Conservation (phyloP, 2,888 invertebrate genomes). For the Erebia ligea region DNA sequence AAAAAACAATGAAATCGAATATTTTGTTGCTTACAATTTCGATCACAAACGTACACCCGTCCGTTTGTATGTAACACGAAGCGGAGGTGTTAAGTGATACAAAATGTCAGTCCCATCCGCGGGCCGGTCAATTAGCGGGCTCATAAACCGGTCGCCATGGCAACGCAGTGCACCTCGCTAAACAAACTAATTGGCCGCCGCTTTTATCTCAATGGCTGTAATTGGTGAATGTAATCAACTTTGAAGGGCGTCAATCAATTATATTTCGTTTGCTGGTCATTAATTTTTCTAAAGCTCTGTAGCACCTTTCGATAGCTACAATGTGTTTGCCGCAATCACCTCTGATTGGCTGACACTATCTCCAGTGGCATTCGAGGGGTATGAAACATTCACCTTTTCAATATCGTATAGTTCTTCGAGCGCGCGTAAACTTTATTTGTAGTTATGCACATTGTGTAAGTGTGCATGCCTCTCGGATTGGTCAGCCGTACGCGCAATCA, state of each 20-base stretch:
- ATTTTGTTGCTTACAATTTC: background rate
- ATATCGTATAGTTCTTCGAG: no score
- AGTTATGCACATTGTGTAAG: no score
- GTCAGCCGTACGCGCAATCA: no score
- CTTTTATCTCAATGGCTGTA: slow-evolving; percentile 37
- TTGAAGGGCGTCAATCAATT: slow-evolving; percentile 39
- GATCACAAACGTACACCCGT: background rate
- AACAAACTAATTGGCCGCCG: slow-evolving; percentile 73
- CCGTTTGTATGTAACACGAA: slow-evolving; percentile 34
- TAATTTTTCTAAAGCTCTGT: slow-evolving; percentile 7
- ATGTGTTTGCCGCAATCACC: no score
- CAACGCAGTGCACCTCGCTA: slow-evolving; percentile 62
- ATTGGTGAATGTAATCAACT: slow-evolving; percentile 38
- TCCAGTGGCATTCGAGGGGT: no score
- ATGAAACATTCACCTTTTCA: no score
- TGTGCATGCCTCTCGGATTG: no score
- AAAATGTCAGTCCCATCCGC: slow-evolving; percentile 60
- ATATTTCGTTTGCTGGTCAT: slow-evolving; percentile 13
- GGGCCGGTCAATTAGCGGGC: slow-evolving; percentile 67
- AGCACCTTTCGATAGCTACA: background rate
- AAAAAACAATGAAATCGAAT: background rate
- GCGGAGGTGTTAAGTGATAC: slow-evolving; percentile 63
- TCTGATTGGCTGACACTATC: no score
- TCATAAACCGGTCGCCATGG: slow-evolving; percentile 61
- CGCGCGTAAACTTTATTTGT: no score